Percentiles rank a stretch among this genome's conserved stretches.
phyloP scores from a whole-genome alignment of 2,888 invertebrate species.

The Lypha dubia region DNA sequence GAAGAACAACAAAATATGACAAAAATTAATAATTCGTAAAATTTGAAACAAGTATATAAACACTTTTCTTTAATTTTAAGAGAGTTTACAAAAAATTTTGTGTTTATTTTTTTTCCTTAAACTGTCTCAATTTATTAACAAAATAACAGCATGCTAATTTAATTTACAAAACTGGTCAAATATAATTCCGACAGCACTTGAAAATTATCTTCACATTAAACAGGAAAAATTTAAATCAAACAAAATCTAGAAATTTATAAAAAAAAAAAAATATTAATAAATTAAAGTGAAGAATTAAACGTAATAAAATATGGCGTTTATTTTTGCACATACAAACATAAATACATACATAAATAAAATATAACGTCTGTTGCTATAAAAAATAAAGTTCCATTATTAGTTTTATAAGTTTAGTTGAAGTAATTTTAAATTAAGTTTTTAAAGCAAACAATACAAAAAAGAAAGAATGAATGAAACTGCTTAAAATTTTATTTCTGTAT shows the following conservation, averaged over 20 bases:
- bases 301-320: conserved; percentile 33
- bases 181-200: background rate
- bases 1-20: conserved; percentile 2
- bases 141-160: conserved; percentile 3
- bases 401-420: conserved; percentile 71
- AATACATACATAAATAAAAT: background rate
- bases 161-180: background rate
- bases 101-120: background rate
- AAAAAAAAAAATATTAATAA: conserved; percentile 6
- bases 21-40: background rate
- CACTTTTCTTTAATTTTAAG: background rate
- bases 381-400: conserved; percentile 72
- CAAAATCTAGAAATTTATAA: conserved; percentile 8
- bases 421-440: conserved; percentile 49
- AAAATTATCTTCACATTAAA: background rate
- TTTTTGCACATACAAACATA: too few species aligned
- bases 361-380: conserved; percentile 14
- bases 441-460: conserved; percentile 6
- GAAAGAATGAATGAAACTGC: conserved; percentile 8
- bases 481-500: conserved; percentile 27
- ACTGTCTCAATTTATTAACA: background rate
- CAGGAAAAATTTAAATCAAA: conserved; percentile 10
- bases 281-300: conserved; percentile 24
- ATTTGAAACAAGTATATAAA: background rate
- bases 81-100: background rate